Base-by-base conservation (phyloP, 2,888 invertebrate genomes). In the Elmis aenea region DNA sequence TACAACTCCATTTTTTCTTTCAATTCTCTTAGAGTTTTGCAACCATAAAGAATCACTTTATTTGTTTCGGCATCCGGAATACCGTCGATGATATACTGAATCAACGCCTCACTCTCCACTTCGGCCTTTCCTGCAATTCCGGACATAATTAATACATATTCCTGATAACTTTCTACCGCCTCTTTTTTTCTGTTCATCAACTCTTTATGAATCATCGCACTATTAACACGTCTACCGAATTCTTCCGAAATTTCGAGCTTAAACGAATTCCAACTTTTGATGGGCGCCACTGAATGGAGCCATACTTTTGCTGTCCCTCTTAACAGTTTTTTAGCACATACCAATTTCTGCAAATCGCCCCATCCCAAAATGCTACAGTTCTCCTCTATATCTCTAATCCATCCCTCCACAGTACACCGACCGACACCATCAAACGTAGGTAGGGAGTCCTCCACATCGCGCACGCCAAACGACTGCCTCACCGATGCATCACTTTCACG, bases 11-110 rank as follows among this genome's bases (percentile, higher is more conserved):
- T n/a, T 31, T 47, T 48, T 12, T 38, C 33, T 26, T 52, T 53
- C 15, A 51, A 42, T 27, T 45, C 43, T 10, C 13, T 15, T 8
- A 43, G 14, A 9, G 12, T 34, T 18, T 18, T 45, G 1, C 51
- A 48, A 5, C 52, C 51, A 28, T 53, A 55, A 4, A 55, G 27
- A 13, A 51, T 27, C 2, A 42, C 33, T 42, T 56, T 52, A 23
- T 50, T 45, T 11, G 25, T 12, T 10, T 26, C 12, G 5, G 48
- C 43, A 30, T 57, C 57, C 2, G 31, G 33, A 12, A 67, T 60
- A 1, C 61, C 64, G 42, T 67, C 62, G 3, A 66, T 62, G 0
- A 65, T 52, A 40, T 64, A 67, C 29, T 63, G 60, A 3, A 63
- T 64, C 2, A 64, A 23, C 3, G 51, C 54, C 27, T 43, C 57